phyloP scores from a whole-genome alignment of 1,140 invertebrate species.

The Drosophila pandora region DNA sequence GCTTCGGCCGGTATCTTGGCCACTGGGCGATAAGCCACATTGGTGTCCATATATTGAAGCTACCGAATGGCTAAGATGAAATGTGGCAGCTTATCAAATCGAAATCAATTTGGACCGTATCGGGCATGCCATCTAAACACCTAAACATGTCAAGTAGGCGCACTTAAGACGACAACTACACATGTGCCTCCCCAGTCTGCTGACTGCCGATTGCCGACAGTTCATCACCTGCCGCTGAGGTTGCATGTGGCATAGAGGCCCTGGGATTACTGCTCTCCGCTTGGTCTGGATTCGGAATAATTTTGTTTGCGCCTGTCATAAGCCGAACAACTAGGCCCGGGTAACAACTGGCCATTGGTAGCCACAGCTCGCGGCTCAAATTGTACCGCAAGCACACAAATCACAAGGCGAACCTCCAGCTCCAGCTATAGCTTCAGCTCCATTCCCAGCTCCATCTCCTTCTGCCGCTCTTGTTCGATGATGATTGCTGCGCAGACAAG shows the following conservation, averaged over 20 bases:
- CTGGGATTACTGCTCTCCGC: constrained; percentile 36
- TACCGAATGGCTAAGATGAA: constrained; percentile 57
- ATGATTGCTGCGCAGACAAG: constrained; percentile 76
- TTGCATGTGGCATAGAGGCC: constrained; percentile 7
- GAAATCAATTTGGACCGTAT: constrained; percentile 73
- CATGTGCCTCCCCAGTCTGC: constrained; percentile 39
- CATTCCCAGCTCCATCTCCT: constrained; percentile 4
- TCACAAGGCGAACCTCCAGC: constrained; percentile 62
- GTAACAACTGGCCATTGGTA: constrained; percentile 72
- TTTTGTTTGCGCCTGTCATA: constrained; percentile 82
- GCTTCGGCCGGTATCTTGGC: constrained; percentile 29
- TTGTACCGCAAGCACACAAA: constrained; percentile 81
- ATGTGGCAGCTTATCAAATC: constrained; percentile 62
- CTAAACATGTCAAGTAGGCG: constrained; percentile 77
- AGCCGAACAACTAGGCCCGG: constrained; percentile 53
- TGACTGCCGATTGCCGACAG: constrained; percentile 25
- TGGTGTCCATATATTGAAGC: constrained; percentile 54
- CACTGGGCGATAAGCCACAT: constrained; percentile 28
- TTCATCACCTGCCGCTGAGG: constrained; percentile 29
- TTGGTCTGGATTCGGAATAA: constrained; percentile 57
- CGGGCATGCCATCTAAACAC: constrained; percentile 69
- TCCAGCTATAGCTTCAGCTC: constrained; percentile 7
- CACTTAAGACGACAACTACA: constrained; percentile 72
- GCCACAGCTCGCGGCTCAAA: constrained; percentile 77
- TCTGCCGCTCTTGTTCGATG: constrained; percentile 52